Base-by-base conservation (phyloP, 1,140 invertebrate genomes). In the Anoplolepis gracilipes region DNA sequence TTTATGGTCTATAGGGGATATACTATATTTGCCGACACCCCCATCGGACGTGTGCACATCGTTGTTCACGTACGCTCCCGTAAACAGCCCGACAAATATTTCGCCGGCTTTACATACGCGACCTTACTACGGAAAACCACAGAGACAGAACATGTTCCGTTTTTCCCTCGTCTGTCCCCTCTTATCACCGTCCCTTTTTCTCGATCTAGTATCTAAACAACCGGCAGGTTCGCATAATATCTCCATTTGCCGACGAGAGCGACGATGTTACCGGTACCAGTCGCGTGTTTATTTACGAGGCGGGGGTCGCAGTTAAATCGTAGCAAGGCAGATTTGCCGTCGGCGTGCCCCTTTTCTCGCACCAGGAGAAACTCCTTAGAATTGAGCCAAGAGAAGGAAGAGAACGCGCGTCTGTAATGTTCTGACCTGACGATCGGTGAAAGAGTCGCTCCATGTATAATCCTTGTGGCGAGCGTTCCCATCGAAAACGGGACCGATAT, bases 171-270 rank as follows among this genome's bases (percentile, higher is more conserved):
- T 11, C 7, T 16, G n/a, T 39, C 13, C 16, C 46, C 16, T 19
- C 42, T 46, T 46, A 16, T 25, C 28, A 30, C 53, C 5, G 0
- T 22, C 30, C 19, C 70, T 59, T 67, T 85, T 85, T 81, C 62
- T 22, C 61, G 49, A 46, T 55, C 76, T 8, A 67, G 53, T 79
- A 85, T 85, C 62, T 25, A 82, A 19, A 22, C 30, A 39, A n/a
- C 49, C 55, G 53, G 84, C 64, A 82, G 77, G 77, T 82, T 65
- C 53, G 84, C 55, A 82, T 85, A 85, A 85, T 85, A 85, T 85
- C 84, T 85, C 76, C 77, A 85, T 85, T 85, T 70, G 42, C 64
- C 77, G 61, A 46, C 0, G 42, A 46, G n/a, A 57, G 49, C 82
- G 73, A 85, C 82, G 82, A 78, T 85, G 61, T 57, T 46, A n/a